Percentiles rank a stretch among this genome's conserved stretches.
Conservation (phyloP, 2,888 invertebrate genomes). For the Dryobota labecula region DNA sequence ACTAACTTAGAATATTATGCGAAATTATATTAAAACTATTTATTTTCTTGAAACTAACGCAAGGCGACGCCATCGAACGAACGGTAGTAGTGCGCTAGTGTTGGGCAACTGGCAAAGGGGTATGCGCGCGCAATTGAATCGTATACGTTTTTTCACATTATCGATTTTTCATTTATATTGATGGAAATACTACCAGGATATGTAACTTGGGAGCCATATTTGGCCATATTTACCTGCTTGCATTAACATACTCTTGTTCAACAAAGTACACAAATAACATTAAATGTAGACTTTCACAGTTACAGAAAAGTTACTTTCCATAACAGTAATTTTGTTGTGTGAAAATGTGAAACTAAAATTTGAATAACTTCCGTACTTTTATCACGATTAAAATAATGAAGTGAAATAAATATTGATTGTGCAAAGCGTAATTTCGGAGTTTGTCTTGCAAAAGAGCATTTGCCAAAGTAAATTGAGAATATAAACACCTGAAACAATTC, state of each 20-base stretch:
- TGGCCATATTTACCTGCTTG: neutral
- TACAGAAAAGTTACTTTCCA: neutral
- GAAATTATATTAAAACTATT: conserved; percentile 51
- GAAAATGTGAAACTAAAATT: neutral
- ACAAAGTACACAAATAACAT: conserved; percentile 2
- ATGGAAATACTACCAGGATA: neutral
- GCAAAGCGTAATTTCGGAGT: conserved; percentile 2
- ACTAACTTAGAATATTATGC: conserved; percentile 55
- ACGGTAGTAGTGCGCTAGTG: conserved; percentile 55
- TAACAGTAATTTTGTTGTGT: neutral
- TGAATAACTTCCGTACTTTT: neutral
- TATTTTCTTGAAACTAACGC: conserved; percentile 61
- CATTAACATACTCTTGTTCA: conserved; percentile 1
- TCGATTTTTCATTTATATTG: conserved; percentile 55
- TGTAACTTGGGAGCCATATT: conserved; percentile 5
- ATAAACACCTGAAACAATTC: neutral
- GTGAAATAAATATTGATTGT: neutral
- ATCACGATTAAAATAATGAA: neutral
- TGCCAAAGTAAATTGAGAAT: neutral
- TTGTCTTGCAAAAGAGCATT: neutral
- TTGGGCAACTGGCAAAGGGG: conserved; percentile 21
- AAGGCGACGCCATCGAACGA: conserved; percentile 69
- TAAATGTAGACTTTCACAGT: neutral
- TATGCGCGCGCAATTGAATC: conserved; percentile 56
- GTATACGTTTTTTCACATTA: conserved; percentile 17